A percentile compares a stretch with the other conserved stretches of the same genome.
Evolutionary conservation across 92 coral and sea anemone species (phyloP).

Genomic region (Paramuricea clavata): DNA sequence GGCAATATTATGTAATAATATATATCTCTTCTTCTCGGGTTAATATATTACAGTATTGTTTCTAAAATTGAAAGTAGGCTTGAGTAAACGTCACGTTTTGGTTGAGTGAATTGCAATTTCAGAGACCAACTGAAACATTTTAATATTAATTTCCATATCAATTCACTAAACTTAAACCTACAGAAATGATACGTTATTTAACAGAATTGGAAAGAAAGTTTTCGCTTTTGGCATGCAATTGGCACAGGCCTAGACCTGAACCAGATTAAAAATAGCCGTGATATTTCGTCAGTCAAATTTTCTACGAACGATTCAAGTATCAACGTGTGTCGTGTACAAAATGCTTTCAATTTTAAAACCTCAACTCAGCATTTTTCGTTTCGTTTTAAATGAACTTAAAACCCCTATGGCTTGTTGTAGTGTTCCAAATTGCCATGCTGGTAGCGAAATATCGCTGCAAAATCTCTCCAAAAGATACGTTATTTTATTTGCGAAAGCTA

Average conservation of each 20-base stretch:
- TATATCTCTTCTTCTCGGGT: neutral
- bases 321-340: conserved; percentile 15
- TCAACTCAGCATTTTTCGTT: neutral
- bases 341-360: conserved; percentile 9
- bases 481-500: neutral
- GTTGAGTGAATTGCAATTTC: neutral
- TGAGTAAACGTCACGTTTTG: neutral
- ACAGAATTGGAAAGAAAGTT: neutral
- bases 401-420: neutral
- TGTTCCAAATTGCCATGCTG: neutral
- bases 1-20: neutral
- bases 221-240: neutral
- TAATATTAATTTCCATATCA: neutral
- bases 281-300: neutral
- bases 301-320: neutral
- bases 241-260: neutral
- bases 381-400: neutral
- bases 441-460: neutral
- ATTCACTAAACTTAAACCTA: neutral
- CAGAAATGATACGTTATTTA: neutral
- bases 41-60: neutral
- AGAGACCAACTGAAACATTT: neutral
- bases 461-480: neutral
- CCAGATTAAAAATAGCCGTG: neutral
- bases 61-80: neutral